Base-by-base conservation (phyloP, 2,797 vertebrate genomes). In the Enteromius mattozi region DNA sequence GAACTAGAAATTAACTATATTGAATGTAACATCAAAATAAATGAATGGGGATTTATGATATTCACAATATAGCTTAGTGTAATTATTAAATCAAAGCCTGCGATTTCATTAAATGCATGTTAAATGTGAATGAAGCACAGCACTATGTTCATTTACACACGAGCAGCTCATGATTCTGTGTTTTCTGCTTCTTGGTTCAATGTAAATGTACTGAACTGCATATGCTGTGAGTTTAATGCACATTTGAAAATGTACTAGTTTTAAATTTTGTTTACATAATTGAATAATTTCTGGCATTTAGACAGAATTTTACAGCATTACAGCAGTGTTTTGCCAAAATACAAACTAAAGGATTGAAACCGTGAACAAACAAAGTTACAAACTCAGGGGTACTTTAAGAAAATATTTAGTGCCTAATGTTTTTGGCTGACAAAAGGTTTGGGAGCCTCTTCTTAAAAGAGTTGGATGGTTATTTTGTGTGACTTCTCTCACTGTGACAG, bases 401-500 rank as follows among this genome's bases (percentile, higher is more conserved):
- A 10, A 17, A 72, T 49, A 27, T 49, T 9, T 49, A 19, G 49
- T 30, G 8, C 27, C 7, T 30, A 10, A 45, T 27, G 14, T 3
- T 27, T 72, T 30, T 9, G 27, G 24, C 42, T 19, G 3, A 19
- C 42, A 12, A 19, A 19, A 72, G 4, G 6, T 16, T 45, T 71
- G 40, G 3, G 40, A 71, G 4, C 24, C 4, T 7, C 7, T 47
- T 24, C 24, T 27, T 72, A 17, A 72, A 72, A 0, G 45, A 49
- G 16, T 30, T 6, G 16, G 2, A 8, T 70, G 21, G 13, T 7
- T 4, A 16, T 51, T 61, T 1, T 2, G 27, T 42, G 19, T 24
- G 35, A 14, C 3, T 19, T 51, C n/a, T 79, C 63, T 45, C 66
- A 79, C 69, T 71, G 3, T 76, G 68, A 61, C 89, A 97, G 96